phyloP scores from a whole-genome alignment of 2,113 vertebrate genomes.

The Puffinus mauretanicus region DNA sequence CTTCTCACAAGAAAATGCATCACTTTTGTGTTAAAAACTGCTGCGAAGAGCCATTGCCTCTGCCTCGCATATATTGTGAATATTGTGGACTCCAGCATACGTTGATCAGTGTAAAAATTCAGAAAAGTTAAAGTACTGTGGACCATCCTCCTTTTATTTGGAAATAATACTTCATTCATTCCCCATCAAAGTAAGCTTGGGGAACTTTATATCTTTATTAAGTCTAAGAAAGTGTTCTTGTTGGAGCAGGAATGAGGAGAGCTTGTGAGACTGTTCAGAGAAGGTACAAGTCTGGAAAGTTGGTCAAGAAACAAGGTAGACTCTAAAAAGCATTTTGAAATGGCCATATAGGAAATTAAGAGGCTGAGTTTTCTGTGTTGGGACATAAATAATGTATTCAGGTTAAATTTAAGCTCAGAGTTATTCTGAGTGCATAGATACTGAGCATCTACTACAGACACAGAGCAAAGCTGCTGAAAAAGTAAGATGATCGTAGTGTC shows the following conservation, averaged over 20 bases:
- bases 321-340: background rate
- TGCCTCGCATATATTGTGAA: background rate
- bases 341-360: background rate
- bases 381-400: background rate
- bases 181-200: background rate
- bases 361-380: background rate
- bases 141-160: background rate
- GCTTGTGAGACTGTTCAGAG: background rate
- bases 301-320: background rate
- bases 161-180: background rate
- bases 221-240: background rate
- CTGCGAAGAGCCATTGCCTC: background rate
- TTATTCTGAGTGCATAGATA: background rate
- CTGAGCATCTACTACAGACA: background rate
- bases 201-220: background rate
- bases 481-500: fast-evolving
- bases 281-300: background rate
- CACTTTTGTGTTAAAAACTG: background rate
- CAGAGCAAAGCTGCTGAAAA: background rate
- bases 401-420: background rate
- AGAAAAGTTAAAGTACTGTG: background rate
- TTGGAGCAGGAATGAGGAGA: background rate
- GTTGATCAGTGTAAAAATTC: background rate
- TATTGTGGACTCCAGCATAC: background rate
- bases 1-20: background rate